A percentile compares a stretch with the other conserved stretches of the same genome.
Conservation (phyloP, 2,888 invertebrate species). For the Choristoneura rosaceana region DNA sequence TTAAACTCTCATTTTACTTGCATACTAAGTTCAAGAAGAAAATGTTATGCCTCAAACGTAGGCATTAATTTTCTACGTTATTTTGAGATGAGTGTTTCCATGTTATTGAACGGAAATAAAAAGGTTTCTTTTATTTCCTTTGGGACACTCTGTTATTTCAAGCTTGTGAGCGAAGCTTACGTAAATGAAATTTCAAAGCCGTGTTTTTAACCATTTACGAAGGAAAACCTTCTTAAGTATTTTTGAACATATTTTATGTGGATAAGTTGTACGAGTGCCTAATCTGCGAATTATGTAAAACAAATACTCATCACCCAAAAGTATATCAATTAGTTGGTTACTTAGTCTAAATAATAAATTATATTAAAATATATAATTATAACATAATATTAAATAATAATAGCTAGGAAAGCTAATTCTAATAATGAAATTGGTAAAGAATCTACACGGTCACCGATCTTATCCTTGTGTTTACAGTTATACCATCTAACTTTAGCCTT, state of each 20-base stretch:
- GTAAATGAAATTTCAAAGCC: constrained; percentile 4
- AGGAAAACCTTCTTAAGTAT: too few relatives aligned
- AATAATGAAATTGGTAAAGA: constrained; percentile 15
- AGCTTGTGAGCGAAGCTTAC: constrained; percentile 3
- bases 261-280: too few relatives aligned
- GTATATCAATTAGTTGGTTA: too few relatives aligned
- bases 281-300: too few relatives aligned
- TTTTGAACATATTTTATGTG: too few relatives aligned
- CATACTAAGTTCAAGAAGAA: too few relatives aligned
- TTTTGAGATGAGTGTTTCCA: not conserved
- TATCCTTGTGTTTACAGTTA: constrained; percentile 26
- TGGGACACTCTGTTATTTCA: constrained; percentile 17
- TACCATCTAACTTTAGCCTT: constrained; percentile 22
- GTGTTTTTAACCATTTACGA: not conserved
- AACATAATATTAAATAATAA: too few relatives aligned
- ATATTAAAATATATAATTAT: too few relatives aligned
- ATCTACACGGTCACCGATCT: constrained; percentile 15
- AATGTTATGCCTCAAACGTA: not conserved
- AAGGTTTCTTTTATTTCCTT: constrained; percentile 29
- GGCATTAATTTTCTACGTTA: not conserved
- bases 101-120: constrained; percentile 14
- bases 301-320: too few relatives aligned
- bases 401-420: constrained; percentile 4
- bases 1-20: not conserved
- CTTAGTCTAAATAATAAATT: too few relatives aligned